Evolutionary conservation across 1,140 invertebrate species (phyloP), one percentile per base, ranked within the genome.

Genomic region (Zaprionus capensis): DNA sequence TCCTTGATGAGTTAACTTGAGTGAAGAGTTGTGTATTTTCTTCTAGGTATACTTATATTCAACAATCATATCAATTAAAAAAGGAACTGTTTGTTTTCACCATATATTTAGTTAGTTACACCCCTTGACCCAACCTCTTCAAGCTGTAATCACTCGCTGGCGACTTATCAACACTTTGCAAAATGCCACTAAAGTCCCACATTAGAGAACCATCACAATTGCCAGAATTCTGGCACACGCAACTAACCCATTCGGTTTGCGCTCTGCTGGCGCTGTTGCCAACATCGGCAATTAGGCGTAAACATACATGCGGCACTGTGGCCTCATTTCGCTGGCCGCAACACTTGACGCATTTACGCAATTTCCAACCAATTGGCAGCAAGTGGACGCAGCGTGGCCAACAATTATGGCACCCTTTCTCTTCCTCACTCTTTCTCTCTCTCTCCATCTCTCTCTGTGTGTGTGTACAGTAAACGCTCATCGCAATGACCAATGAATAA

Each of bases 321-420:
- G 6, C 7, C 28, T 12, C 22, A n/a, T 55, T 55, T 62, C 38
- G 26, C 31, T 34, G 58, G 38, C 49, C 46, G 41, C 31, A 49
- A 20, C 53, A 71, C 71, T 58, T 67, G 38, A 31, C 55, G 55
- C 22, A 22, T 67, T 67, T 79, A 78, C 71, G 78, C 75, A 85
- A 78, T 69, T 78, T 85, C 63, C 78, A 74, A 68, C 78, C 82
- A 78, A 84, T 85, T 84, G 82, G 66, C 82, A 85, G 80, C 55
- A 84, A 84, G 74, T 78, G 63, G 46, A 61, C 38, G 61, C 64
- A 74, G 65, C 71, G 68, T 71, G 67, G 9, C 44, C 41, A 65
- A 66, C 66, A 82, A 51, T 46, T 46, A 46, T 46, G 0, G 41
- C 41, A 6, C 15, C 17, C 15, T 7, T 2, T 1, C 15, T 44